Evolutionary conservation across 2,113 vertebrate genomes (phyloP).

Genomic region (Pavo muticus): DNA sequence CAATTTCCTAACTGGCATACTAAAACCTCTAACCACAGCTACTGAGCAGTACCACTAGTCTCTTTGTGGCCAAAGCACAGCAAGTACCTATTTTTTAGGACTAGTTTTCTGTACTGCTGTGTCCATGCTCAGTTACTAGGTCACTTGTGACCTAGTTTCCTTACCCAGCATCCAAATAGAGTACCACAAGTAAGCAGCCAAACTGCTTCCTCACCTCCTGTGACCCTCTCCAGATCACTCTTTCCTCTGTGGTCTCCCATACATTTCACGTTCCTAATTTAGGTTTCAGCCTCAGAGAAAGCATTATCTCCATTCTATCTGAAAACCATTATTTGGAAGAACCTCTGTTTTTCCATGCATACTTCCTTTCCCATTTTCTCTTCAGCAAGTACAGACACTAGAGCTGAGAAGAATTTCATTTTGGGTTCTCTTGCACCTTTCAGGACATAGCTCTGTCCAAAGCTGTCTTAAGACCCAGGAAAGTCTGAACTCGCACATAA

Average conservation of each 20-base stretch:
- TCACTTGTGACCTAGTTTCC: background rate
- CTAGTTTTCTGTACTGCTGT: background rate
- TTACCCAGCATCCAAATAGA: background rate
- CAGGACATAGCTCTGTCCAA: background rate
- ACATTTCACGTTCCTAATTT: background rate
- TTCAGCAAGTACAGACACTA: background rate
- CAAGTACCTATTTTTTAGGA: background rate
- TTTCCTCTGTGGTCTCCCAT: background rate
- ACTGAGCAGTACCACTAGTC: background rate
- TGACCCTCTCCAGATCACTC: background rate
- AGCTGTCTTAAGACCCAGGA: background rate
- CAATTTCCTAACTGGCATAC: background rate
- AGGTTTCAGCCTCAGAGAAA: background rate
- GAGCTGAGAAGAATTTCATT: background rate
- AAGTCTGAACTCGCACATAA: no score
- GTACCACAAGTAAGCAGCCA: background rate
- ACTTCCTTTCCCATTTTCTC: background rate
- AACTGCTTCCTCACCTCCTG: background rate
- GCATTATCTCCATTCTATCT: background rate
- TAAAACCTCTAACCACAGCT: slow-evolving; percentile 16
- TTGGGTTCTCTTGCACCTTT: background rate
- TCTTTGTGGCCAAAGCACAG: background rate
- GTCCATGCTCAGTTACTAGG: background rate
- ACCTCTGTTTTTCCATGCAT: background rate
- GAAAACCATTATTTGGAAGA: background rate